These are phyloP conservation scores for Neofelis nebulosa DNA, from an alignment of 2,113 vertebrate species.

Conservation along the genomic window DNA sequence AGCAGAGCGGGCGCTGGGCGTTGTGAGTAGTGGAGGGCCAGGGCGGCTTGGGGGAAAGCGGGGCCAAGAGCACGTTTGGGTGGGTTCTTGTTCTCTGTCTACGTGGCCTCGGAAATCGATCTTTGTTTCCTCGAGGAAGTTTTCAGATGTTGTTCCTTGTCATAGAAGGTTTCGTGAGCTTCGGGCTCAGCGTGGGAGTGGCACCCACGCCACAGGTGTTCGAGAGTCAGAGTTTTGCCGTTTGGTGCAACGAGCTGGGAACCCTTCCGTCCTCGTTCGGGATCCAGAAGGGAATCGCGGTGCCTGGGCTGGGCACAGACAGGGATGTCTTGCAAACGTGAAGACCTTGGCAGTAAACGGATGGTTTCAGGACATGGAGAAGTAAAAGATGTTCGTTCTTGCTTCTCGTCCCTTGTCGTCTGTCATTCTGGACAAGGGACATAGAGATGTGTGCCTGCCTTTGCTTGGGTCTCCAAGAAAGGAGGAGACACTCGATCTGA, in stretches of 20 bases:
- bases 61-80: background rate
- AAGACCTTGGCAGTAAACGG: background rate
- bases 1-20: background rate
- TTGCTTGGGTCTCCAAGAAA: background rate
- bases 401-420: background rate
- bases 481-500: background rate
- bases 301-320: background rate
- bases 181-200: too few species aligned
- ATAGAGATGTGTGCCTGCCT: background rate
- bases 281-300: background rate
- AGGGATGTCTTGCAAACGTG: background rate
- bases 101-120: rapidly evolving
- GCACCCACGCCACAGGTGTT: too few species aligned
- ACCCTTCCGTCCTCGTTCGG: too few species aligned
- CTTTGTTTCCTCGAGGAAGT: background rate
- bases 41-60: background rate
- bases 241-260: background rate
- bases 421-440: background rate
- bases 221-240: too few species aligned
- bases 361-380: background rate
- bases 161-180: too few species aligned
- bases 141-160: background rate
- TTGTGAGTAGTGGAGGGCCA: background rate
- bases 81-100: too few species aligned
- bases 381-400: background rate